Conservation (phyloP, 2,888 invertebrate genomes). For the Scaptomyza cyrtandrae region DNA sequence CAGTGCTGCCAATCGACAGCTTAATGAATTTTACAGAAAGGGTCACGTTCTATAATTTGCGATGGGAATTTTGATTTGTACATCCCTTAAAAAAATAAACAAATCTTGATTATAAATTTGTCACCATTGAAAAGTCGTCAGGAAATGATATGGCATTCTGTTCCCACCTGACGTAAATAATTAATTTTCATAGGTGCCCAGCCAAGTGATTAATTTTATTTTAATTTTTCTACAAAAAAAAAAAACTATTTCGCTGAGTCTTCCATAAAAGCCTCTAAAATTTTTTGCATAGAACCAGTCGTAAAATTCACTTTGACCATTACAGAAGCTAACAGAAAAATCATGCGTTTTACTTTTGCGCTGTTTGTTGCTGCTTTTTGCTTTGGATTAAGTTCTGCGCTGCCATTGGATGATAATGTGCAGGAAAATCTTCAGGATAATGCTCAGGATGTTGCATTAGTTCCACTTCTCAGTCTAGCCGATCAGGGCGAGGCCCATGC, state of each 20-base stretch:
- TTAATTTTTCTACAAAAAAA: neutral
- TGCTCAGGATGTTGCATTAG: neutral
- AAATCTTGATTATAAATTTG: neutral
- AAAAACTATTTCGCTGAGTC: slow-evolving; percentile 12
- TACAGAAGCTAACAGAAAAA: slow-evolving; percentile 20
- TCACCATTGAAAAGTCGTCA: neutral
- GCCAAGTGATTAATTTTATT: slow-evolving; percentile 11
- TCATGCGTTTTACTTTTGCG: slow-evolving; percentile 49
- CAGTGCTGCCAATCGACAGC: neutral
- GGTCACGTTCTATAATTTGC: neutral
- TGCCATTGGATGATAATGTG: slow-evolving; percentile 17
- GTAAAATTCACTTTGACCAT: slow-evolving; percentile 6
- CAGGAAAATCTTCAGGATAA: neutral
- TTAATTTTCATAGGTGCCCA: slow-evolving; percentile 5
- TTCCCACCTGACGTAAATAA: slow-evolving; percentile 4
- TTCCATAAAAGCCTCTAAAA: slow-evolving; percentile 49
- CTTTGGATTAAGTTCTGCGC: slow-evolving; percentile 37
- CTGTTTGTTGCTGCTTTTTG: slow-evolving; percentile 43
- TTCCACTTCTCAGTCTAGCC: slow-evolving; percentile 31
- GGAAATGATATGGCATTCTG: slow-evolving; percentile 11
- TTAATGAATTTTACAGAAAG: neutral
- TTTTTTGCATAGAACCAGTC: slow-evolving; percentile 39
- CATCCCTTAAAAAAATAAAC: neutral
- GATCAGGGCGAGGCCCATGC: slow-evolving; percentile 42
- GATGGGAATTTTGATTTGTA: neutral